These are phyloP conservation scores for Lordiphosa fenestrarum DNA, from an alignment of 2,888 invertebrate species.

Conservation along the genomic window DNA sequence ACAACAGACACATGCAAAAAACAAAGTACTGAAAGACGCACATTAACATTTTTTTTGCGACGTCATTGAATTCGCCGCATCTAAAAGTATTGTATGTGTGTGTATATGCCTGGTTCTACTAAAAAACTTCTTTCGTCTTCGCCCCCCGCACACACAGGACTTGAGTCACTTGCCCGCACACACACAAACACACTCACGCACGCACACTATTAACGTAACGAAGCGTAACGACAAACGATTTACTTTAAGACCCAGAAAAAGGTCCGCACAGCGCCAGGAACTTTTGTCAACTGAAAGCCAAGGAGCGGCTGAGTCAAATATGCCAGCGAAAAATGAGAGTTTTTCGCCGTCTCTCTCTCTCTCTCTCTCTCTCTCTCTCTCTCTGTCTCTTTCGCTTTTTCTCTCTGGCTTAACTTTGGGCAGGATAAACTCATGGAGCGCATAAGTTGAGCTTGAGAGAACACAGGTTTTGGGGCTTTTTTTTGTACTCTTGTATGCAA, in stretches of 20 bases:
- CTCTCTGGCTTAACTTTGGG: slow-evolving; percentile 11
- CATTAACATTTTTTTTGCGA: slow-evolving; percentile 64
- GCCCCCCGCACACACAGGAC: slow-evolving; percentile 30
- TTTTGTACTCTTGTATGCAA: slow-evolving; percentile 46
- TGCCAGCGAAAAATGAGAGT: slow-evolving; percentile 25
- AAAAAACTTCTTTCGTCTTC: slow-evolving; percentile 19
- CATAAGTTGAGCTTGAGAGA: neutral
- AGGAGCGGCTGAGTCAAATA: slow-evolving; percentile 42
- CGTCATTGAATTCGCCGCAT: slow-evolving; percentile 75
- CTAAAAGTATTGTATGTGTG: slow-evolving; percentile 27
- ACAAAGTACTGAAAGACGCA: slow-evolving; percentile 37
- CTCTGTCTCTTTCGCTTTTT: slow-evolving; percentile 16
- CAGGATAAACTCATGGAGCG: slow-evolving; percentile 8
- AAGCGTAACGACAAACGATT: slow-evolving; percentile 45
- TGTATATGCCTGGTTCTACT: slow-evolving; percentile 18
- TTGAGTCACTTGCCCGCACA: slow-evolving; percentile 34
- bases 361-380: slow-evolving; percentile 4
- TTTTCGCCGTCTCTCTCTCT: slow-evolving; percentile 25
- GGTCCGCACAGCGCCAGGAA: slow-evolving; percentile 64
- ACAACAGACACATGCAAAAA: slow-evolving; percentile 24
- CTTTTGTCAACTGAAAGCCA: slow-evolving; percentile 61
- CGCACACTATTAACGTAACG: slow-evolving; percentile 42
- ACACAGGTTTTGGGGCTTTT: neutral
- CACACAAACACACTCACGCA: slow-evolving; percentile 22
- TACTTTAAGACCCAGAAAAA: slow-evolving; percentile 19